These are phyloP conservation scores for Odontamblyopus rebecca DNA, from an alignment of 2,797 vertebrate genomes.

Conservation along the genomic window DNA sequence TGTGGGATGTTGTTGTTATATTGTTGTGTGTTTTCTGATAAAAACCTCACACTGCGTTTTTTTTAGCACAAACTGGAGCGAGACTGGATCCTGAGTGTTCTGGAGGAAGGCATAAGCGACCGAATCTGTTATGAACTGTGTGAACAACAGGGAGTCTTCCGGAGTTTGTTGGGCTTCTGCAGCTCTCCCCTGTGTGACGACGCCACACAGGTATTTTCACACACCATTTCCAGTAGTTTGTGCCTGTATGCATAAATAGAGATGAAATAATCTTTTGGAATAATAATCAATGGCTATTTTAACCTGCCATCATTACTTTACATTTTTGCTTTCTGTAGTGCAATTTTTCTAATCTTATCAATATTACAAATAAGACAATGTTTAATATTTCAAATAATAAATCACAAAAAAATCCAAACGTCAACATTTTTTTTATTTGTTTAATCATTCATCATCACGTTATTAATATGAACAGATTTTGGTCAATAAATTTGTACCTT, in stretches of 20 bases:
- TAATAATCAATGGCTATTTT: no score
- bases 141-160: slow-evolving; percentile 85
- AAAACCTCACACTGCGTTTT: slow-evolving; percentile 13
- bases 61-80: slow-evolving; percentile 86
- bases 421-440: no score
- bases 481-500: no score
- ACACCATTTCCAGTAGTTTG: neutral
- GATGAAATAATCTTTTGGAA: no score
- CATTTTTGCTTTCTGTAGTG: no score
- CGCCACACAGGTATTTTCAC: slow-evolving; percentile 75
- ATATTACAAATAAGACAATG: no score
- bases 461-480: no score
- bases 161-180: slow-evolving; percentile 84
- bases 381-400: no score
- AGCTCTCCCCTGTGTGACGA: slow-evolving; percentile 86
- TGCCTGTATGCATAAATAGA: neutral
- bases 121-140: slow-evolving; percentile 85
- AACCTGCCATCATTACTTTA: no score
- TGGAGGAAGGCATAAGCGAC: slow-evolving; percentile 86
- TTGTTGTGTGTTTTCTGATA: neutral
- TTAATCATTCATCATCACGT: no score
- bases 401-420: no score
- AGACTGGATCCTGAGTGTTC: slow-evolving; percentile 86
- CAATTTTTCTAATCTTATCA: no score
- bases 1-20: neutral